Conservation (phyloP, 2,113 vertebrate species). For the Chloropsis hardwickii region DNA sequence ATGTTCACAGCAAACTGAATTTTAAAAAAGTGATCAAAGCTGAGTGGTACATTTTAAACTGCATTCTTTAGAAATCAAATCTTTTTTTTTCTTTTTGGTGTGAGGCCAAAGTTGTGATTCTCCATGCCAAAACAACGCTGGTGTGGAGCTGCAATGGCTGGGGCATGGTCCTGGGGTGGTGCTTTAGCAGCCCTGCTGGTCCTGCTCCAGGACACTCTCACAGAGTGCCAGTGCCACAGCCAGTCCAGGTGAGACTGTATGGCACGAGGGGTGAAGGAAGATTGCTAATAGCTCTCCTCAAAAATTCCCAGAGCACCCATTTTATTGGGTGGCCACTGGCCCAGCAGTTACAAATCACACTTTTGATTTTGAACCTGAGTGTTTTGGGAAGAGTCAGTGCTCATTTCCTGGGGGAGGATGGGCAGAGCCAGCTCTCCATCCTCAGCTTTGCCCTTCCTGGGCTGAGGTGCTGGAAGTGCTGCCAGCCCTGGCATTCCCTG, state of each 20-base stretch:
- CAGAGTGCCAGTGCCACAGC: background rate
- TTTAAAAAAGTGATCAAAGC: background rate
- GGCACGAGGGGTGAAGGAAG: background rate
- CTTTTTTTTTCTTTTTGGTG: background rate
- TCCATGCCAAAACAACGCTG: background rate
- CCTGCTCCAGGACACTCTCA: background rate
- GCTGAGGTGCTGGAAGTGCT: background rate
- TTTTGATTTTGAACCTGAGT: background rate
- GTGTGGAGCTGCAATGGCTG: background rate
- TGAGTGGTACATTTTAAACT: background rate
- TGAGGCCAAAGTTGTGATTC: background rate
- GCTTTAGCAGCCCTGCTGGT: background rate
- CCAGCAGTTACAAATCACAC: background rate
- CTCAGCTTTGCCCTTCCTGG: background rate
- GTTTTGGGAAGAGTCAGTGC: background rate
- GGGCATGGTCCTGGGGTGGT: background rate
- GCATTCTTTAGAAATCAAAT: background rate
- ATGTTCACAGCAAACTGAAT: slow-evolving; percentile 6
- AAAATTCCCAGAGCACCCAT: background rate
- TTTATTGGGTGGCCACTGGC: background rate
- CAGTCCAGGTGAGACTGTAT: background rate
- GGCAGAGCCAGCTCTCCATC: background rate
- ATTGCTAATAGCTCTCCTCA: background rate
- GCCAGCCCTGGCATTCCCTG: background rate
- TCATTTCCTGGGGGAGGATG: background rate